Evolutionary conservation across 2,888 invertebrate species (phyloP), one percentile per base, ranked within the genome.

Genomic region (Punctoribates punctum): DNA sequence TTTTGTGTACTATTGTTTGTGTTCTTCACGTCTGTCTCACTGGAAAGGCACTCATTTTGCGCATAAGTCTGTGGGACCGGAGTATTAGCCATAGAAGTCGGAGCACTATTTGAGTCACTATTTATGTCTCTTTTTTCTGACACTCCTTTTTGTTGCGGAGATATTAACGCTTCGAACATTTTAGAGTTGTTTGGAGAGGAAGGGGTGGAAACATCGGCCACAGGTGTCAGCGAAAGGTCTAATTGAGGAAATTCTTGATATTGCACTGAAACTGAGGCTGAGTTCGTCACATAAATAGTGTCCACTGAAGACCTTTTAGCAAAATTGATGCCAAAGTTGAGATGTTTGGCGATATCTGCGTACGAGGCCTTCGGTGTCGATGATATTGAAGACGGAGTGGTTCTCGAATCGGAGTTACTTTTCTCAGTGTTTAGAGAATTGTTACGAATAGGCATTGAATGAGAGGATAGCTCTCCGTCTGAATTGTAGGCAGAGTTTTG

Each of bases 281-380:
- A 11, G 6, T 1, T 38, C 1, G 29, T 65, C 27, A 23, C 17
- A 60, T 60, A 60, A 15, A 60, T 46, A 9, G 48, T 17, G 42
- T 57, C 57, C n/a, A 38, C n/a, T 54, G 54, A 74, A 34, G 74
- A 54, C 38, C 38, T 29, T 27, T 29, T 65, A n/a, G n/a, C n/a
- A 17, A 38, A 29, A 20, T 38, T 9, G 29, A 46, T 5, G 15
- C 70, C 29, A 5, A 57, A 51, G 13, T 51, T 75, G 17, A 73
- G 20, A 54, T 74, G 57, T 38, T 77, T 77, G 13, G 77, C 77
- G 20, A 77, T 76, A n/a, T 73, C 77, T 17, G 77, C 77, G 57
- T 77, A 77, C 20, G 77, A 77, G 13, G 60, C 74, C 51, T 74
- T 74, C 5, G 74, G 67, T 67, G 65, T 48, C 27, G 70, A 65